Evolutionary conservation across 2,113 vertebrate species (phyloP), one percentile per base, ranked within the genome.

Genomic region (Picathartes gymnocephalus): DNA sequence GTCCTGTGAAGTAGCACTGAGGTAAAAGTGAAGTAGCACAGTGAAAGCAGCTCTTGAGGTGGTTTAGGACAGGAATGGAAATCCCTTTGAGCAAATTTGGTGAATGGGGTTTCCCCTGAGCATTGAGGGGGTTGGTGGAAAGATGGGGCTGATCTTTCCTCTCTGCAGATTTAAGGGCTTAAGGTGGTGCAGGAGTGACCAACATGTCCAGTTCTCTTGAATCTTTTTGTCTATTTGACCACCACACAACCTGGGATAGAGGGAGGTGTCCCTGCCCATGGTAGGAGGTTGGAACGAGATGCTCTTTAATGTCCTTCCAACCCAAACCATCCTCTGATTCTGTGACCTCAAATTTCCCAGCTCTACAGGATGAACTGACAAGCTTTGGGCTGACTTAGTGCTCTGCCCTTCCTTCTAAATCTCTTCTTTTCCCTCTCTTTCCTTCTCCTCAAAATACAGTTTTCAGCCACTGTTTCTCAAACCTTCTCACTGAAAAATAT

Each of bases 151-250:
- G 68, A 35, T 57, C 33, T 35, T 79, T 42, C 30, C 10, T 8
- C 27, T 57, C 22, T 37, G 7, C 48, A 42, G 28, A 22, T 30
- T 23, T 48, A 68, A 37, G 20, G n/a, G 17, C 3, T 65, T 25
- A 15, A 48, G 31, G 57, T 33, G 21, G 15, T 50, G 35, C 25
- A 11, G 44, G 16, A 14, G 37, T 24, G 48, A 21, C 28, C 21
- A 45, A 7, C 1, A 2, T 6, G 5, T 28, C n/a, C 2, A 0
- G 13, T 48, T 54, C 7, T 82, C 37, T 2, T 18, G 40, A 30
- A 15, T 15, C 24, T 27, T 37, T 56, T 51, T 47, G 45, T 47
- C 28, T 14, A 10, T 68, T 82, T 76, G 48, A 19, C 14, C 69
- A 35, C 39, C 45, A 74, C 45, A 53, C 20, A 76, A 31, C 25